These are phyloP conservation scores for Heterohyrax brucei DNA, from an alignment of 2,797 vertebrate genomes.

Conservation along the genomic window DNA sequence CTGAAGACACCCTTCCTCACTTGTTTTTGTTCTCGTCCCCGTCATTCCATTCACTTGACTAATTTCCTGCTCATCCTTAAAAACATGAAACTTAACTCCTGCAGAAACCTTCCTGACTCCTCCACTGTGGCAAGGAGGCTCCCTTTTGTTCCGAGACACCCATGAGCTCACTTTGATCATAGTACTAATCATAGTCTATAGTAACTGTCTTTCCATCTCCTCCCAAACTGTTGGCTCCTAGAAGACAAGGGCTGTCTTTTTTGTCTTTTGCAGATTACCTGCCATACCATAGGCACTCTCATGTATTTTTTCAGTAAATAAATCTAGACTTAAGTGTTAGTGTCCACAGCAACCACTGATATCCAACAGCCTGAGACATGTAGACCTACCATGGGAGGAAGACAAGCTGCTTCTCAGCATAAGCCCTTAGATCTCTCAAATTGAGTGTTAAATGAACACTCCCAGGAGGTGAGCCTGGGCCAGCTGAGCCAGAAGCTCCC, in stretches of 20 bases:
- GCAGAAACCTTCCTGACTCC: not conserved
- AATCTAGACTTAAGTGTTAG: not conserved
- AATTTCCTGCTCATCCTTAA: not conserved
- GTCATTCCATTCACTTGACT: not conserved
- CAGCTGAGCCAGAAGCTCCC: not conserved
- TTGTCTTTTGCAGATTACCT: not conserved
- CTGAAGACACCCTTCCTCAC: not conserved
- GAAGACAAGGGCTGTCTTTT: not conserved
- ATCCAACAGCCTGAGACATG: not conserved
- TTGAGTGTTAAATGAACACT: not conserved
- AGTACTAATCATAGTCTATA: not conserved
- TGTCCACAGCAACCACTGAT: fast-evolving
- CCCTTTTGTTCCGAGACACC: not conserved
- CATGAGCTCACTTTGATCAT: not conserved
- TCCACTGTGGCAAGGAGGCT: not conserved
- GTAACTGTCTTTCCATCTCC: not conserved
- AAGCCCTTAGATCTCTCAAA: not conserved
- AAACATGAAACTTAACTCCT: not conserved
- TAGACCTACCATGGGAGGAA: not conserved
- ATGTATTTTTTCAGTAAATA: not conserved
- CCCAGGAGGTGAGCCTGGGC: not conserved
- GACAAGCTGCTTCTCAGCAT: not conserved
- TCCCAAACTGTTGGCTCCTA: not conserved
- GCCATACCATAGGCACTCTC: not conserved
- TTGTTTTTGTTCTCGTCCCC: not conserved